phyloP scores from a whole-genome alignment of 2,888 invertebrate species.

The Tolmerus cingulatus region DNA sequence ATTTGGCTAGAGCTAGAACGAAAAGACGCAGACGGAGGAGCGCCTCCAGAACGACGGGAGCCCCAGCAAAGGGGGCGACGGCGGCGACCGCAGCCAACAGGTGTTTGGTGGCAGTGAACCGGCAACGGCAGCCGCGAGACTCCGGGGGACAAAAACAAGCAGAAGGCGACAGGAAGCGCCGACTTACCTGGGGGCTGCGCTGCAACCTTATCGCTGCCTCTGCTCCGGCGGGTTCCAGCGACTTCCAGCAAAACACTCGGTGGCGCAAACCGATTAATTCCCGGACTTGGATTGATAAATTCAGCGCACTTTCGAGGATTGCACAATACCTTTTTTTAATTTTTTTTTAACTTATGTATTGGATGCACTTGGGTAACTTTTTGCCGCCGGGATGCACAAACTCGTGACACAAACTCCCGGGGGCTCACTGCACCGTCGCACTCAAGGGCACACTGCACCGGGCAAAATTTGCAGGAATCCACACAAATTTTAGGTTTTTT shows the following conservation, averaged over 20 bases:
- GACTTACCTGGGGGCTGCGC: background rate
- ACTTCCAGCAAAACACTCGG: background rate
- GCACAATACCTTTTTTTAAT: background rate
- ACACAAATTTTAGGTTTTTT: background rate
- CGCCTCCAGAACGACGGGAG: background rate
- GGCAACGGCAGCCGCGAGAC: background rate
- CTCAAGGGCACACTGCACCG: background rate
- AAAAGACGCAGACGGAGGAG: background rate
- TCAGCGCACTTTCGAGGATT: background rate
- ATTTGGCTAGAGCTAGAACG: background rate
- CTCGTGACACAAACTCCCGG: background rate
- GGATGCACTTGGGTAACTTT: background rate
- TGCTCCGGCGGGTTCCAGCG: background rate
- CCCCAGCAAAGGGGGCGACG: background rate
- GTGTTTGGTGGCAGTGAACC: background rate
- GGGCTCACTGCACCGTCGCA: background rate
- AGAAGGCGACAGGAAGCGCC: background rate
- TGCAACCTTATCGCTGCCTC: background rate
- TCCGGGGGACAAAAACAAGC: background rate
- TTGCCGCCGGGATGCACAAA: background rate
- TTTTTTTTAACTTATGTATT: background rate
- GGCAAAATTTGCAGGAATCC: background rate
- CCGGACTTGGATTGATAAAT: background rate
- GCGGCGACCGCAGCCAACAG: background rate
- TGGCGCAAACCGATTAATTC: background rate